Evolutionary conservation across 2,797 vertebrate species (phyloP).

Genomic region (Setipinna tenuifilis): DNA sequence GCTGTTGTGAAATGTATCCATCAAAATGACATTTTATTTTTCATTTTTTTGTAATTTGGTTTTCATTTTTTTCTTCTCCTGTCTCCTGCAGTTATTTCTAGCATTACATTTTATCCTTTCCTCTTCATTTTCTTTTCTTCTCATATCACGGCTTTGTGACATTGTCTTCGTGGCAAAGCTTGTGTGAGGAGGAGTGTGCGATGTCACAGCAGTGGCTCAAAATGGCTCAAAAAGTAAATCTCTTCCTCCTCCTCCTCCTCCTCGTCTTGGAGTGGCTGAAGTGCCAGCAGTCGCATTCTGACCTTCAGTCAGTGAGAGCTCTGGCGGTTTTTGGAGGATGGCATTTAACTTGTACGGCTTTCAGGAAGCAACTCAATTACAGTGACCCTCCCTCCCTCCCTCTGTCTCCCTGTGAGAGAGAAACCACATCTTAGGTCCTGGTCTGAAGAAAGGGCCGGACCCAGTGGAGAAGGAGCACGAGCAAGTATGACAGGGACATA

Average conservation of each 20-base stretch:
- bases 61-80: too few relatives aligned
- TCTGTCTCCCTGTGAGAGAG: conserved; percentile 47
- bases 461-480: conserved; percentile 16
- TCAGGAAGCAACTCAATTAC: conserved; percentile 61
- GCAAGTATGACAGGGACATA: conserved; percentile 20
- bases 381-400: conserved; percentile 37
- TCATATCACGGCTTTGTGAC: background rate
- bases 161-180: conserved; percentile 15
- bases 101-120: background rate
- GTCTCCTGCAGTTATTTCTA: background rate
- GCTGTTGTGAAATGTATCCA: background rate
- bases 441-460: background rate
- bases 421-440: conserved; percentile 60
- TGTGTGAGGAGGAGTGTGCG: background rate
- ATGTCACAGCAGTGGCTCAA: background rate
- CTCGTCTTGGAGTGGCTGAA: background rate
- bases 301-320: conserved; percentile 42
- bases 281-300: conserved; percentile 44
- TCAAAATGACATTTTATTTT: background rate
- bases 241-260: background rate
- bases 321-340: conserved; percentile 64
- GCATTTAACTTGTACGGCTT: conserved; percentile 57
- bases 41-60: background rate
- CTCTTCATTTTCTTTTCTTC: background rate
- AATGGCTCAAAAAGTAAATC: background rate